These are phyloP conservation scores for Vulpes vulpes DNA, from an alignment of 2,113 vertebrate genomes.

Conservation along the genomic window DNA sequence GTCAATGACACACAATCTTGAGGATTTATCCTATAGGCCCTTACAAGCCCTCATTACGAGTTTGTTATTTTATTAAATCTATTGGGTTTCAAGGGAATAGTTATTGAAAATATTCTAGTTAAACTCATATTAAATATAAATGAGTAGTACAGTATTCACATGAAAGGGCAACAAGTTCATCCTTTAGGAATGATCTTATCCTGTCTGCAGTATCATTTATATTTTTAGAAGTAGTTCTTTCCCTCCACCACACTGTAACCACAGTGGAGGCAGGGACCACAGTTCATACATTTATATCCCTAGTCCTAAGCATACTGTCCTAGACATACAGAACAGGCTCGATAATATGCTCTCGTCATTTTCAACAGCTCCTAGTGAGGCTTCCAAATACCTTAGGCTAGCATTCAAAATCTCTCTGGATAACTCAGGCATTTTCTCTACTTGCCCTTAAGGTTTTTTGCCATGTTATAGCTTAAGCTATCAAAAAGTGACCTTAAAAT, in stretches of 20 bases:
- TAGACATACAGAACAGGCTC: not conserved
- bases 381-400: not conserved
- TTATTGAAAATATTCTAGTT: not conserved
- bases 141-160: not conserved
- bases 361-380: not conserved
- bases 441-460: not conserved
- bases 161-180: not conserved
- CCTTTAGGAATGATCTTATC: not conserved
- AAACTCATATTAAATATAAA: slow-evolving; percentile 43
- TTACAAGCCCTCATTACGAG: not conserved
- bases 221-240: slow-evolving; percentile 28
- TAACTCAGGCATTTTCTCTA: not conserved
- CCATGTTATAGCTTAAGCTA: not conserved
- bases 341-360: not conserved
- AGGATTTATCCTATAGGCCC: not conserved
- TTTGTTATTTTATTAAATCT: slow-evolving; percentile 10
- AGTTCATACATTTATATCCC: not conserved
- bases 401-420: not conserved
- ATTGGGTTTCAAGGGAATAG: slow-evolving; percentile 39
- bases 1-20: not conserved
- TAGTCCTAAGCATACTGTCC: not conserved
- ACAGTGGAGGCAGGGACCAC: not conserved
- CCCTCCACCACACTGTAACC: not conserved
- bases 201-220: not conserved
- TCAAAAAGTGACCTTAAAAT: not conserved